These are phyloP conservation scores for Darevskia nairensis DNA, from an alignment of 2,797 vertebrate genomes.

Conservation along the genomic window DNA sequence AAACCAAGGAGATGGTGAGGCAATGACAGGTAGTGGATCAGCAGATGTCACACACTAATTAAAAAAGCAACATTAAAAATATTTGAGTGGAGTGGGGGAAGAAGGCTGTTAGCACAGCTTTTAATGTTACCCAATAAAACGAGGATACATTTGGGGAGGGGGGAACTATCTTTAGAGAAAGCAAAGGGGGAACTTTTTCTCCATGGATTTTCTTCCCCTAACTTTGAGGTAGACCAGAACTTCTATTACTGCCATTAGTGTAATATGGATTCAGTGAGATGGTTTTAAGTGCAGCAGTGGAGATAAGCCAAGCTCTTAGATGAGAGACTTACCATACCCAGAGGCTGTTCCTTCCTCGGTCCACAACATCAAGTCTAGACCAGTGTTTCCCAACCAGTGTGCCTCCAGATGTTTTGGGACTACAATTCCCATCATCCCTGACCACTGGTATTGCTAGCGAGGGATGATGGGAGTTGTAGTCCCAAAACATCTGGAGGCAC, in stretches of 20 bases:
- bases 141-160: not conserved
- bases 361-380: not conserved
- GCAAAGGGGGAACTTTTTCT: not conserved
- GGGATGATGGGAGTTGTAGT: too few relatives aligned
- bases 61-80: not conserved
- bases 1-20: too few relatives aligned
- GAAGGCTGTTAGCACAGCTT: fast-evolving
- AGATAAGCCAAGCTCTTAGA: slow-evolving; percentile 57
- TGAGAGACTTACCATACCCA: not conserved
- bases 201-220: slow-evolving; percentile 46
- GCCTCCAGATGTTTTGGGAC: too few relatives aligned
- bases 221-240: not conserved
- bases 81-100: too few relatives aligned
- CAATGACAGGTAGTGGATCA: too few relatives aligned
- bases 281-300: slow-evolving; percentile 68
- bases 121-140: not conserved
- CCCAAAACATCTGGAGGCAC: too few relatives aligned
- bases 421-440: too few relatives aligned
- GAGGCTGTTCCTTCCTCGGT: not conserved
- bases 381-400: too few relatives aligned
- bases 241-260: slow-evolving; percentile 57
- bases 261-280: slow-evolving; percentile 41
- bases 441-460: too few relatives aligned
- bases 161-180: not conserved
- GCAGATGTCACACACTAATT: too few relatives aligned